A percentile compares a stretch with the other conserved stretches of the same genome.
Conservation (phyloP, 2,797 vertebrate species). For the Vespertilio murinus region DNA sequence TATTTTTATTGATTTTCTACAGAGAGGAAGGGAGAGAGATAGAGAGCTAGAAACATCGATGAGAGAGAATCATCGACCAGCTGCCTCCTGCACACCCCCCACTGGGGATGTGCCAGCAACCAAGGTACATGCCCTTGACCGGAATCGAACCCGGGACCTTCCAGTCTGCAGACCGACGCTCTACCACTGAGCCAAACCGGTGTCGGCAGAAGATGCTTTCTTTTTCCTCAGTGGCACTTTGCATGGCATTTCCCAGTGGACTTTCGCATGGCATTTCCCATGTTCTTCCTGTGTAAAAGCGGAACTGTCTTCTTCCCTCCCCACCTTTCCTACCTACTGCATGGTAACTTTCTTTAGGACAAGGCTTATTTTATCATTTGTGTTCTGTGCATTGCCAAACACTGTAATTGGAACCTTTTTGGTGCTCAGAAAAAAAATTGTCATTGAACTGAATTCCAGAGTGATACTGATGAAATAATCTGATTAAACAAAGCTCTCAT, state of each 20-base stretch:
- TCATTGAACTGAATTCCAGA: constrained; percentile 9
- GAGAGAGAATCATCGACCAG: too few relatives aligned
- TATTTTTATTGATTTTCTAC: too few relatives aligned
- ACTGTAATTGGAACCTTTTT: not conserved
- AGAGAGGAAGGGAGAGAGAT: too few relatives aligned
- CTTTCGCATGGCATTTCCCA: not conserved
- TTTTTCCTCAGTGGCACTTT: not conserved
- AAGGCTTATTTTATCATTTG: not conserved
- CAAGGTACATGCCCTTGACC: too few relatives aligned
- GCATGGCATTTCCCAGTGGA: not conserved
- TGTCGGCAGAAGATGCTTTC: not conserved
- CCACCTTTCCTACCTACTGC: not conserved
- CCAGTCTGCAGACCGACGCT: too few relatives aligned
- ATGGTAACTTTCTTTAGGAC: not conserved
- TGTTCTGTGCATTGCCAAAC: not conserved
- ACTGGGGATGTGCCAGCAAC: too few relatives aligned
- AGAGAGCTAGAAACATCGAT: too few relatives aligned
- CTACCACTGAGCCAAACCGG: too few relatives aligned
- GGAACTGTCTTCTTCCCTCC: not conserved
- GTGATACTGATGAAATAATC: not conserved
- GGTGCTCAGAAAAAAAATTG: constrained; percentile 41
- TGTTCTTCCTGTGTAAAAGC: not conserved
- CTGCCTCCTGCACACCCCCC: too few relatives aligned
- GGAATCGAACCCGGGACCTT: too few relatives aligned
- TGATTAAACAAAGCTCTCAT: constrained; percentile 31